phyloP scores from a whole-genome alignment of 2,797 vertebrate species.

The Crocodylus rhombifer region DNA sequence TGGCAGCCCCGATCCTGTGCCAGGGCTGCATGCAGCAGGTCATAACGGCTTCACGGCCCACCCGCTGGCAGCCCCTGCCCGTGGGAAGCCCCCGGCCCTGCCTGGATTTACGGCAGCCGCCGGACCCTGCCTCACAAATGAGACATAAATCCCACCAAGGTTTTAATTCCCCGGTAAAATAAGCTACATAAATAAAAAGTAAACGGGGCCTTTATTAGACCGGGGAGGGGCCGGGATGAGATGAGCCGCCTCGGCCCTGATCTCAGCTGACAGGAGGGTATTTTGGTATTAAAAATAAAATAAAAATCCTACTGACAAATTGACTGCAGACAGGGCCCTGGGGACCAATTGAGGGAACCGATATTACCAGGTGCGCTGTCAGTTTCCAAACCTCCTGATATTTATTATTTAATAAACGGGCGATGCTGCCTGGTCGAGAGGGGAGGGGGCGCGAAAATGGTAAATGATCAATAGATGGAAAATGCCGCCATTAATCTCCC shows the following conservation, averaged over 20 bases:
- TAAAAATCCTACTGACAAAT: constrained; percentile 19
- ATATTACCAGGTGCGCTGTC: constrained; percentile 27
- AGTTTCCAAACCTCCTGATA: constrained; percentile 7
- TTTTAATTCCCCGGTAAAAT: neutral
- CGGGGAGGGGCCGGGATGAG: neutral
- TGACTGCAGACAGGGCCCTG: constrained; percentile 31
- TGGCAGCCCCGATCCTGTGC: too few relatives aligned
- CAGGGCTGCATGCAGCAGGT: too few relatives aligned
- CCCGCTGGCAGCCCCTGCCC: too few relatives aligned
- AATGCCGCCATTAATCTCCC: neutral
- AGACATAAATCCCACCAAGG: neutral
- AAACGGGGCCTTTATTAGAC: neutral
- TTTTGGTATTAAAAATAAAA: constrained; percentile 38
- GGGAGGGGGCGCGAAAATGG: neutral
- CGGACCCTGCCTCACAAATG: neutral
- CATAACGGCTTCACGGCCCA: too few relatives aligned
- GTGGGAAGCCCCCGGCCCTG: too few relatives aligned
- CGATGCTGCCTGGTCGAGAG: neutral
- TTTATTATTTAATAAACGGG: constrained; percentile 47
- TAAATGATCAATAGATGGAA: neutral
- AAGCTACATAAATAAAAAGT: neutral
- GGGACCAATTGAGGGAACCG: constrained; percentile 20
- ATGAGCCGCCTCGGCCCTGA: neutral
- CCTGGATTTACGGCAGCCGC: neutral
- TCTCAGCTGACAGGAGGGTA: constrained; percentile 16